Evolutionary conservation across 1,140 invertebrate species (phyloP).

Genomic region (Eupristina koningsbergeri): DNA sequence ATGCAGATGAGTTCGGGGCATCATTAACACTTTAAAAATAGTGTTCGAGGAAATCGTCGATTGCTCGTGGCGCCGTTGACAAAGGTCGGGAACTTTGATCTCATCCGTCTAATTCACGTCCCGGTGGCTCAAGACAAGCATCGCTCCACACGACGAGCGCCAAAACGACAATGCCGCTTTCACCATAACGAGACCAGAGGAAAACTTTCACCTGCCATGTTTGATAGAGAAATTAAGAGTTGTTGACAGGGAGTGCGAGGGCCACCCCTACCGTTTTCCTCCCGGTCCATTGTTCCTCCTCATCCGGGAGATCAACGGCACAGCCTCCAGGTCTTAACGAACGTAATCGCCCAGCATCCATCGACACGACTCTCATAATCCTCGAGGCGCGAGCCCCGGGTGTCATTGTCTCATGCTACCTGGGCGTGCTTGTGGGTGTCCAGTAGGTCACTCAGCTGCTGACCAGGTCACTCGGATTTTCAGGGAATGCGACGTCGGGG

Average conservation of each 20-base stretch:
- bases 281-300: background rate
- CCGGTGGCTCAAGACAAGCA: background rate
- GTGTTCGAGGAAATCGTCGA: background rate
- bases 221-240: conserved; percentile 41
- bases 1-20: background rate
- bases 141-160: background rate
- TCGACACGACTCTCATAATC: conserved; percentile 38
- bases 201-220: conserved; percentile 28
- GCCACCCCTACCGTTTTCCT: background rate
- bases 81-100: background rate
- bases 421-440: conserved; percentile 55
- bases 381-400: background rate
- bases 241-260: conserved; percentile 37
- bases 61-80: background rate
- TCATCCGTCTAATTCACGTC: background rate
- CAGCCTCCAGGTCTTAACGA: conserved; percentile 18
- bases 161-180: background rate
- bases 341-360: conserved; percentile 25
- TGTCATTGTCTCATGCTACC: conserved; percentile 47
- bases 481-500: background rate
- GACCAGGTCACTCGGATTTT: conserved; percentile 50
- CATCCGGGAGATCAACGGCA: background rate
- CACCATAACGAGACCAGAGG: background rate
- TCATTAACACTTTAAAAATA: background rate
- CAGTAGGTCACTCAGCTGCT: conserved; percentile 54